Conservation (phyloP, 2,797 vertebrate genomes). For the Knipowitschia caucasica region DNA sequence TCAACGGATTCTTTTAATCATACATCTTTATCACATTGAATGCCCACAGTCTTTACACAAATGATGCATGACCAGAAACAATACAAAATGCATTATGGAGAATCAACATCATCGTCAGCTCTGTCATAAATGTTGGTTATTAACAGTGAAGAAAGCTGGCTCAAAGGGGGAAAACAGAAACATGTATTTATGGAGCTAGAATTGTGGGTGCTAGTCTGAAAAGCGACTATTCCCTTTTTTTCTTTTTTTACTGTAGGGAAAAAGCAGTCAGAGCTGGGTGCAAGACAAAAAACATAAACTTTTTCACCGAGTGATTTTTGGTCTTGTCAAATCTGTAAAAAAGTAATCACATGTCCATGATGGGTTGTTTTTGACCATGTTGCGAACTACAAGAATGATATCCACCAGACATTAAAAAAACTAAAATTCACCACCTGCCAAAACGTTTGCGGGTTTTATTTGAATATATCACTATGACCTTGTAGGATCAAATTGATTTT, state of each 20-base stretch:
- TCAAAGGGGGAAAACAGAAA: neutral
- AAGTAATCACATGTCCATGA: neutral
- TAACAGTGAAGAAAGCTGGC: neutral
- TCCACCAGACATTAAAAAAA: neutral
- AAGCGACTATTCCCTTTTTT: neutral
- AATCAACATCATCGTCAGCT: constrained; percentile 17
- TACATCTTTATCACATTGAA: constrained; percentile 54
- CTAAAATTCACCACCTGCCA: neutral
- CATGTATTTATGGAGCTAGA: neutral
- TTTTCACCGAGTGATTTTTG: neutral
- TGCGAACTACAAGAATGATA: neutral
- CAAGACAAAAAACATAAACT: neutral
- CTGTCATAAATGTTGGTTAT: neutral
- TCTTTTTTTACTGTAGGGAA: neutral
- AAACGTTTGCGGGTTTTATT: neutral
- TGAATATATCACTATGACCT: neutral
- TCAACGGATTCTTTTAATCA: constrained; percentile 53
- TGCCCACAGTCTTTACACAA: constrained; percentile 53
- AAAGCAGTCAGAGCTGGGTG: neutral
- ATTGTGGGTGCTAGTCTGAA: neutral
- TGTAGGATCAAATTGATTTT: neutral
- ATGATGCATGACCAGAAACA: constrained; percentile 44
- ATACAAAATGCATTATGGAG: constrained; percentile 54
- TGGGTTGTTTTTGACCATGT: too few species aligned
- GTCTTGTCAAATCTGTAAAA: neutral